A percentile compares a stretch with the other conserved stretches of the same genome.
Evolutionary conservation across 2,797 vertebrate species (phyloP).

Genomic region (Muscicapa striata): DNA sequence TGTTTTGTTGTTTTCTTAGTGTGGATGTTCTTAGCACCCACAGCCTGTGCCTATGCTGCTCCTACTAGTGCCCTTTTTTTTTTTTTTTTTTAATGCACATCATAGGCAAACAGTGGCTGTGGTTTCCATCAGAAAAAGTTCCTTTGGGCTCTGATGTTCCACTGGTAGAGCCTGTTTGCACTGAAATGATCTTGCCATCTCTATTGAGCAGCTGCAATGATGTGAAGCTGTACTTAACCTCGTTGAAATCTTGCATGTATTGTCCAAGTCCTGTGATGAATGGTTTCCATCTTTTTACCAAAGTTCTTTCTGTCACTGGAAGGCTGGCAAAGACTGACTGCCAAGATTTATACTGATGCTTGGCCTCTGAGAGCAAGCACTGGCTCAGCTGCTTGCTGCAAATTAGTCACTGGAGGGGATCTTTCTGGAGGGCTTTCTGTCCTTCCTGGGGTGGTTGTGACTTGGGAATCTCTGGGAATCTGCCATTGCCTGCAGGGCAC

Average conservation of each 20-base stretch:
- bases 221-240: neutral
- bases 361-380: neutral
- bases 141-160: neutral
- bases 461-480: neutral
- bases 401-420: neutral
- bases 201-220: conserved; percentile 14
- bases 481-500: neutral
- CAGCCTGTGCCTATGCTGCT: neutral
- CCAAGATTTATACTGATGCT: neutral
- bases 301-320: neutral
- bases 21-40: neutral
- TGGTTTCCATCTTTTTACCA: conserved; percentile 23
- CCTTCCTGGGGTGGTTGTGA: neutral
- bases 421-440: neutral
- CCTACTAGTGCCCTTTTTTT: neutral
- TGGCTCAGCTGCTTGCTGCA: neutral
- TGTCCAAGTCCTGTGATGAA: neutral
- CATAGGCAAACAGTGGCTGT: conserved; percentile 32
- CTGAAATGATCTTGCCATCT: conserved; percentile 14
- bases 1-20: neutral
- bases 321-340: neutral
- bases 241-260: neutral
- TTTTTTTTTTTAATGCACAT: neutral
- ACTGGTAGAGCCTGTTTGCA: conserved; percentile 37
- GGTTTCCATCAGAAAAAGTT: conserved; percentile 40